Base-by-base conservation (phyloP, 2,113 vertebrate species). In the Siniperca knerii region DNA sequence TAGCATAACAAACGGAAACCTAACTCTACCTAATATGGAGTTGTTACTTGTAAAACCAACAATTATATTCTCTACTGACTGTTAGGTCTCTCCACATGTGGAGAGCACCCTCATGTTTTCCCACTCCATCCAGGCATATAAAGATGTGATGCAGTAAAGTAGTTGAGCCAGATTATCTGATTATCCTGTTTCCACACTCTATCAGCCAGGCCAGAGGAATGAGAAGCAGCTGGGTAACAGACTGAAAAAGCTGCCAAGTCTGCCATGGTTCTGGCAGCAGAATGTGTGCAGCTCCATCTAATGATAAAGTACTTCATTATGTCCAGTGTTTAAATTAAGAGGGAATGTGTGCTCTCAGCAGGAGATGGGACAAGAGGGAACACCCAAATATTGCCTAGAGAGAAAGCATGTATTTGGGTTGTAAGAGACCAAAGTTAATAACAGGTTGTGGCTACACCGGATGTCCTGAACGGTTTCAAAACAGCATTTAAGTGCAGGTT, bases 281-380 rank as follows among this genome's bases (percentile, higher is more conserved):
- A 87, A 87, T 79, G 72, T 70, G 79, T 83, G 82, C 55, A 52
- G 83, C 77, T 64, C 55, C 71, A 58, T 85, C 82, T 20, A 82
- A 79, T 87, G 71, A 90, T 91, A 61, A 92, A 93, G 76, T 82
- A 89, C 57, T 92, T 95, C 71, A 92, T 91, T 87, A 92, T 84
- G 86, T 82, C 75, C 77, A 77, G 78, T 85, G 79, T 83, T 88
- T 87, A 87, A 92, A 89, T 87, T 79, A 74, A 87, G 69, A 87
- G 82, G 71, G 83, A 84, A 88, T 87, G 69, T 88, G 61, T 82
- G 69, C 46, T 23, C 77, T 62, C 79, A 73, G 61, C 77, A 72
- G 23, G 54, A 55, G 74, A 13, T 21, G 25, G 69, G 54, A 70
- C 35, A 48, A 42, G 57, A 76, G 61, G 61, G 74, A 90, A 85